Evolutionary conservation across 2,888 invertebrate species (phyloP), one percentile per base, ranked within the genome.

Genomic region (Amphiduros pacificus): DNA sequence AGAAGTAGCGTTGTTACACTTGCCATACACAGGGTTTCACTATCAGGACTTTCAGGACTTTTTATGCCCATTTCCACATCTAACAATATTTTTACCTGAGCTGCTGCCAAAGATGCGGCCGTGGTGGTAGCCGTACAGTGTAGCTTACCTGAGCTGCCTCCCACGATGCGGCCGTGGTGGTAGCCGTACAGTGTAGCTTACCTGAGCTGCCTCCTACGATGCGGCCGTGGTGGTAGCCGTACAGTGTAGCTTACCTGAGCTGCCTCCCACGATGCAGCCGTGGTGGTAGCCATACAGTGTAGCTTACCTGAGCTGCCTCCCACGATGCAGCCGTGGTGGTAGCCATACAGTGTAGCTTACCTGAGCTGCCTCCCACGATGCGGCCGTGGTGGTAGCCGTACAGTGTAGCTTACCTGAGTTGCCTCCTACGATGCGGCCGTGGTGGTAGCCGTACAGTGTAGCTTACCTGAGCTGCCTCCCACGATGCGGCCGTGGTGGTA

Each of bases 271-370:
- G 65, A 85, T 91, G 71, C 89, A 85, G 0, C 85, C 86, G 1
- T 87, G 85, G 75, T 92, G 88, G 79, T 93, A 92, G 0, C 95
- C 93, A 84, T 96, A n/a, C n/a, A n/a, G n/a, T n/a, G n/a, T n/a
- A n/a, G 2, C 11, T 91, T 92, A 36, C 94, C 94, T 0, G 93
- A 93, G 31, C 94, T 94, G 2, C 95, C 95, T 0, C 94, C 95
- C 0, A 89, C 85, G 65, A 85, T 91, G 71, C 89, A 85, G 0
- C 85, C 86, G 1, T 88, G 85, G 75, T 92, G 88, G 79, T 93
- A 92, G 0, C 95, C 93, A 84, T 96, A n/a, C n/a, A n/a, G n/a
- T n/a, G n/a, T n/a, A n/a, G 2, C 11, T 91, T 92, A 36, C 94
- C 94, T 0, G 93, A 93, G 31, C 94, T 94, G 2, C 95, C 95